Base-by-base conservation (phyloP, 2,797 vertebrate genomes). In the Triplophysa bombifrons region DNA sequence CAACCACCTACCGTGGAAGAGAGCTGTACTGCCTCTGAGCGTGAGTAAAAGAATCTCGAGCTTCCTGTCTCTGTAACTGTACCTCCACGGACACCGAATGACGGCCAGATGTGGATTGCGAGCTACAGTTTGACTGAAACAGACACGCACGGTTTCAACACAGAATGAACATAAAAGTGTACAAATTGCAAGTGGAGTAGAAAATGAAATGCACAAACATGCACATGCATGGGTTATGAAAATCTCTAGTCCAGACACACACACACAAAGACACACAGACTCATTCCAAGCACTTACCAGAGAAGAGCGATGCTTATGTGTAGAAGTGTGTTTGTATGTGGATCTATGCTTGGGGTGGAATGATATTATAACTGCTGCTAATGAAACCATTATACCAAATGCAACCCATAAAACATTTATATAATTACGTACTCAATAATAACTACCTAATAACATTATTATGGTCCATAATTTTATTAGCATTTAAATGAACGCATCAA, bases 11-110 rank as follows among this genome's bases (percentile, higher is more conserved):
- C 81, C 97, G 94, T 64, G 97, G 97, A 83, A 98, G 89, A 0
- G 97, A 98, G 92, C 96, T 98, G 94, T 98, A 98, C 91, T 97
- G 97, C 16, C 96, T 93, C 84, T 97, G 96, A 0, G 96, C 95
- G 86, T 97, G 96, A 71, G 94, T 94, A 89, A 98, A 97, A 14
- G 93, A 94, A 88, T 98, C 96, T 0, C 95, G 93, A 69, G 97
- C 96, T 68, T 98, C 96, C 71, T 96, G 96, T 8, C 96, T 86
- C 72, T 97, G 97, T 92, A 97, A 93, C 88, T 98, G 97, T 1
- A 97, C 94, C 89, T 98, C 97, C 1, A 98, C 96, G 0, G 96
- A 98, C 80, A 98, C 97, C 0, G 97, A 98, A 92, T 98, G 97
- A 9, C 97, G 92, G 38, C 97, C 97, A 0, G 96, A 95, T 88